Evolutionary conservation across 2,113 vertebrate species (phyloP), one percentile per base, ranked within the genome.

Genomic region (Callaeas wilsoni): DNA sequence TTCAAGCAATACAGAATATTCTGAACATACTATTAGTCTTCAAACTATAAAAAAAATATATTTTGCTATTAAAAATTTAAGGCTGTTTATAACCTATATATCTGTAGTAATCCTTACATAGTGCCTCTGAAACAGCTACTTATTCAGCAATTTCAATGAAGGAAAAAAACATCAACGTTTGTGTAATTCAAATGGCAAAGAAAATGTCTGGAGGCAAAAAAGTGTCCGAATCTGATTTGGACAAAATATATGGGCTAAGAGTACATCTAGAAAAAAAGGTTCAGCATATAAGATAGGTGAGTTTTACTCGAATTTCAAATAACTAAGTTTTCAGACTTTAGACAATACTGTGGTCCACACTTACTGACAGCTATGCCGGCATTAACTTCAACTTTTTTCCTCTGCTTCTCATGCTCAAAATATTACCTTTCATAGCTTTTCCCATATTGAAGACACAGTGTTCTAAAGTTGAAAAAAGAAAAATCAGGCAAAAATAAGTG

Each of bases 121-220:
- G 4, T 27, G 33, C 21, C 6, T 42, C 64, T 65, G 32, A 69
- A 74, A 21, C 9, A 74, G 12, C 7, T 47, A 41, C 18, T 81
- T 87, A 42, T 87, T 73, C 78, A 90, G 30, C 64, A 81, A 23
- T 87, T 63, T 80, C 26, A 64, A 17, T 22, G 17, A 80, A 68
- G 47, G 9, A 47, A 59, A 37, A 80, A 42, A 30, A 0, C 0
- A 2, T 1, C 17, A 37, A 7, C 4, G 5, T 39, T 29, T 55
- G n/a, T 77, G 22, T 26, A 60, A 69, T 77, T 81, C 21, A 69
- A 56, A 47, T 44, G 39, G 3, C 17, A 81, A 44, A 84, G 35
- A 89, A 64, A 64, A 64, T 84, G 3, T 60, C 60, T 69, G 32
- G 27, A 91, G 47, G 71, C 53, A 84, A 68, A 71, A 63, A 71